These are phyloP conservation scores for Leptinotarsa peninsularis DNA, from an alignment of 2,888 invertebrate species.

Conservation along the genomic window DNA sequence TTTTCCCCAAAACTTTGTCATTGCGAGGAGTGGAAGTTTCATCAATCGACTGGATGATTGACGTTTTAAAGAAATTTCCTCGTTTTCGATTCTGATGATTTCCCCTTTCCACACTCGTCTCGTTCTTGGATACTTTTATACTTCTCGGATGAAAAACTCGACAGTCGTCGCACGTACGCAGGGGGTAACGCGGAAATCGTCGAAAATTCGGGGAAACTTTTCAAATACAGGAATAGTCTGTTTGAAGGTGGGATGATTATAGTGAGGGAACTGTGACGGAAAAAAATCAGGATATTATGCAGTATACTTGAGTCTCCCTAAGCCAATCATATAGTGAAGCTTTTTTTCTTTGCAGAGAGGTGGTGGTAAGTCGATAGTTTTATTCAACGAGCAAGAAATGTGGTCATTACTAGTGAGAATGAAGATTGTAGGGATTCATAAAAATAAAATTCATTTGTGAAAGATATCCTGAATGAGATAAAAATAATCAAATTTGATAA, in stretches of 20 bases:
- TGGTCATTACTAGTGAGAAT: too few relatives aligned
- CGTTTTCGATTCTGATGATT: constrained; percentile 57
- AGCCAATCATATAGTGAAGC: too few relatives aligned
- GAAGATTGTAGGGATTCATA: too few relatives aligned
- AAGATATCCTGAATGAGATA: too few relatives aligned
- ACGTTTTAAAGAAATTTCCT: constrained; percentile 60
- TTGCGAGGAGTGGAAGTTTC: constrained; percentile 48
- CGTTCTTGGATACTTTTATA: constrained; percentile 18
- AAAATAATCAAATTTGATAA: too few relatives aligned
- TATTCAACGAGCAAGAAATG: too few relatives aligned
- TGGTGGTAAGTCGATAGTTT: too few relatives aligned
- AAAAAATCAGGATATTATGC: too few relatives aligned
- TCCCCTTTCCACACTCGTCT: constrained; percentile 30
- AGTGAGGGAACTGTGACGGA: too few relatives aligned
- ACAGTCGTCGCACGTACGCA: constrained; percentile 17
- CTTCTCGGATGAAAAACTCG: constrained; percentile 13
- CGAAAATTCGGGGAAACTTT: constrained; percentile 11
- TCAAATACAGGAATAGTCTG: constrained; percentile 5
- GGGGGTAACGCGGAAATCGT: not conserved
- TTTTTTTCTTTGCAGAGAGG: too few relatives aligned
- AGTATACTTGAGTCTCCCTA: too few relatives aligned
- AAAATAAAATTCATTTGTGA: too few relatives aligned
- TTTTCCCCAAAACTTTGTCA: constrained; percentile 51
- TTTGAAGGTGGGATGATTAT: not conserved
- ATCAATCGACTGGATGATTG: constrained; percentile 59